Evolutionary conservation across 2,113 vertebrate genomes (phyloP).

Genomic region (Muscicapa adusta): DNA sequence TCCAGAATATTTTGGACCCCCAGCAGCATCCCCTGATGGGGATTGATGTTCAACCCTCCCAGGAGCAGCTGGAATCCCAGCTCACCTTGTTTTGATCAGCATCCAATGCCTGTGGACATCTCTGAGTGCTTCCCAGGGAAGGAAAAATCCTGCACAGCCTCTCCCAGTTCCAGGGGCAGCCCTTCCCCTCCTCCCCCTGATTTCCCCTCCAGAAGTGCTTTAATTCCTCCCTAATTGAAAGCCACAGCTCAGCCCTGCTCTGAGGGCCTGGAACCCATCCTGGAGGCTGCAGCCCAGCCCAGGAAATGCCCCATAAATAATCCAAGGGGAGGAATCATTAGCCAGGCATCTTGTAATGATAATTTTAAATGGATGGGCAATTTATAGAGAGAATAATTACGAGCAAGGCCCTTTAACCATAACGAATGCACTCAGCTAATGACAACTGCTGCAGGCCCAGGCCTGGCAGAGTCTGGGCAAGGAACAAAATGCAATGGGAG

Average conservation of each 20-base stretch:
- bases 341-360: not conserved
- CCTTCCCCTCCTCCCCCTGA: not conserved
- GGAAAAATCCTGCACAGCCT: accelerated
- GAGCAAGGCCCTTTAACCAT: not conserved
- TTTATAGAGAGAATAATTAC: not conserved
- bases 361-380: not conserved
- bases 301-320: conserved; percentile 16
- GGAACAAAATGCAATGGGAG: not conserved
- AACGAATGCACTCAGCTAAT: not conserved
- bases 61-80: too few species aligned
- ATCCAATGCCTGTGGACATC: not conserved
- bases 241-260: not conserved
- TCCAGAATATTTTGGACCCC: accelerated
- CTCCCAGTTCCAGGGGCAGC: not conserved
- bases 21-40: not conserved
- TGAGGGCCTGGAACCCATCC: not conserved
- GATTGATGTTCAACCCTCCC: too few species aligned
- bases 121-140: accelerated
- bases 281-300: not conserved
- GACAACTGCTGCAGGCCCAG: not conserved
- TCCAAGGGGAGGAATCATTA: conserved; percentile 25
- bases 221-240: not conserved
- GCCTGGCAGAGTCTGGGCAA: too few species aligned
- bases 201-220: not conserved
- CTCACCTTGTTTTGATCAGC: not conserved